Evolutionary conservation across 2,888 invertebrate genomes (phyloP).

Genomic region (Erebia ligea): DNA sequence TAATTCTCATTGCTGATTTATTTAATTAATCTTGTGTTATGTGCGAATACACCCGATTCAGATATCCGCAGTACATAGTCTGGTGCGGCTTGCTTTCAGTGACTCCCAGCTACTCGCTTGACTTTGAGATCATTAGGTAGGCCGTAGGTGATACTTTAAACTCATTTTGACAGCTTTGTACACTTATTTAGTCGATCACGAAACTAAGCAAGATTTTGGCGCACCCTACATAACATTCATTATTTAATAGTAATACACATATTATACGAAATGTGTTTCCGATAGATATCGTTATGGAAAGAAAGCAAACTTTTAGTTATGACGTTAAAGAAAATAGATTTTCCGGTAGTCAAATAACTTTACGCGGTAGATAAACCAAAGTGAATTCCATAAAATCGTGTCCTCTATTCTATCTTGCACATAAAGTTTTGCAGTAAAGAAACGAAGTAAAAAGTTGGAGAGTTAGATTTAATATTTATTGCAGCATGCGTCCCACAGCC

Average conservation of each 20-base stretch:
- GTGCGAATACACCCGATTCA: no score
- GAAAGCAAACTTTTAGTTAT: not conserved
- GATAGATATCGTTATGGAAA: not conserved
- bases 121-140: no score
- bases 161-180: no score
- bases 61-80: no score
- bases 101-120: no score
- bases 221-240: constrained; percentile 35
- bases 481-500: constrained; percentile 25
- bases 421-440: constrained; percentile 16
- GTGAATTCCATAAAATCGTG: not conserved
- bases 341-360: not conserved
- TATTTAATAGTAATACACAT: constrained; percentile 31
- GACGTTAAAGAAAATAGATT: not conserved
- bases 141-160: no score
- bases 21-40: no score
- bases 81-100: no score
- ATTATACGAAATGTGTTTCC: constrained; percentile 34
- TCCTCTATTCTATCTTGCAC: constrained; percentile 1
- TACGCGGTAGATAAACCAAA: not conserved
- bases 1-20: constrained; percentile 53
- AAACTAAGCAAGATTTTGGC: constrained; percentile 54
- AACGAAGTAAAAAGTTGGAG: constrained; percentile 30
- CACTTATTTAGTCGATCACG: constrained; percentile 46
- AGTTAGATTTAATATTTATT: constrained; percentile 35